Evolutionary conservation across 2,888 invertebrate genomes (phyloP).

Genomic region (Andrena trimmerana): DNA sequence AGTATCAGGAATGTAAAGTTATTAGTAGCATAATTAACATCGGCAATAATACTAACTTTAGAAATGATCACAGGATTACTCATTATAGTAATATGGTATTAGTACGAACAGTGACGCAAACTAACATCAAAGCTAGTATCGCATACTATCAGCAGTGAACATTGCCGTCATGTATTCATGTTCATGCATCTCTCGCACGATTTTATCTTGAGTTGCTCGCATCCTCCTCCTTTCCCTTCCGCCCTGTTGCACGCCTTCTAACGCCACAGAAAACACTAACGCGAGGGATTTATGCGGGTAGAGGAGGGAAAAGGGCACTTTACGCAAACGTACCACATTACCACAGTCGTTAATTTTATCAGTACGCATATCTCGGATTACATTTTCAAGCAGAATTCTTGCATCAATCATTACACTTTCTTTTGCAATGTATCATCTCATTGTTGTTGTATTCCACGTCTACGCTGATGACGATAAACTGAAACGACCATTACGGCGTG

Average conservation of each 20-base stretch:
- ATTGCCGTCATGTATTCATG: not conserved
- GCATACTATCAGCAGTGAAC: not conserved
- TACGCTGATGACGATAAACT: conserved; percentile 21
- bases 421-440: conserved; percentile 16
- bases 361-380: conserved; percentile 33
- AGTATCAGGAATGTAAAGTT: too few species aligned
- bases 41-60: too few species aligned
- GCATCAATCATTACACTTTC: not conserved
- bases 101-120: too few species aligned
- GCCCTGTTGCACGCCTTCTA: not conserved
- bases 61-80: too few species aligned
- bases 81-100: too few species aligned
- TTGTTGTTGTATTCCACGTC: conserved; percentile 16
- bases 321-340: conserved; percentile 1
- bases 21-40: not conserved
- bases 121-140: not conserved
- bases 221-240: conserved; percentile 17
- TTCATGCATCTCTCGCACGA: conserved; percentile 46
- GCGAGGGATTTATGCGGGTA: not conserved
- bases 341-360: conserved; percentile 7
- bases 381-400: conserved; percentile 28
- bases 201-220: conserved; percentile 59
- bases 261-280: not conserved
- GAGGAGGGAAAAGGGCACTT: not conserved
- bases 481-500: conserved; percentile 23